Conservation (phyloP, 2,797 vertebrate genomes). For the Leptodactylus fallax region DNA sequence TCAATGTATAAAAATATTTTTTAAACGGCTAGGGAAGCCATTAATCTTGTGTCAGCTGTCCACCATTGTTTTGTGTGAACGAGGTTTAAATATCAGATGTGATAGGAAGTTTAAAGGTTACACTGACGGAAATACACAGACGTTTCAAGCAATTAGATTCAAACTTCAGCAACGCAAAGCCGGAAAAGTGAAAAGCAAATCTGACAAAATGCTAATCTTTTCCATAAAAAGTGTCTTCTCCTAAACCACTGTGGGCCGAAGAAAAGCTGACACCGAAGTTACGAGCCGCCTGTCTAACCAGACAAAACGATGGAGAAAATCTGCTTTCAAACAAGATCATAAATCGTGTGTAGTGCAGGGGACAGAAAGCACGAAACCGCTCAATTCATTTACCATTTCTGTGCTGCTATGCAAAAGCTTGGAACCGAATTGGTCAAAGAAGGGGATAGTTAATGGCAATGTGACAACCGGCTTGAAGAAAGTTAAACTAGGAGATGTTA, state of each 20-base stretch:
- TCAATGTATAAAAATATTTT: constrained; percentile 28
- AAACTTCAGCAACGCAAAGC: constrained; percentile 73
- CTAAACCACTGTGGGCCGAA: constrained; percentile 74
- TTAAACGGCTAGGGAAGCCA: constrained; percentile 42
- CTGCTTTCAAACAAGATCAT: constrained; percentile 78
- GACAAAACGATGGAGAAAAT: constrained; percentile 79
- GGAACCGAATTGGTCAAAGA: constrained; percentile 68
- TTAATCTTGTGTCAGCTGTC: constrained; percentile 64
- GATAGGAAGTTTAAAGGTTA: constrained; percentile 77
- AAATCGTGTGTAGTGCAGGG: constrained; percentile 73
- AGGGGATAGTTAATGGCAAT: constrained; percentile 30
- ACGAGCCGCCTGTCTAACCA: constrained; percentile 77
- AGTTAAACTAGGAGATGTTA: not conserved
- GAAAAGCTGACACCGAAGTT: constrained; percentile 79
- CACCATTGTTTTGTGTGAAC: constrained; percentile 45
- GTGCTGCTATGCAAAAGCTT: constrained; percentile 67
- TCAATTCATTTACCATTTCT: constrained; percentile 68
- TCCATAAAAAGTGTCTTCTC: constrained; percentile 74
- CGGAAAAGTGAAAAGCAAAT: constrained; percentile 75
- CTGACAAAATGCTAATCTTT: constrained; percentile 79
- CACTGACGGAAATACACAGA: constrained; percentile 70
- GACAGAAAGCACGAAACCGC: constrained; percentile 70
- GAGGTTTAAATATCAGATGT: constrained; percentile 69
- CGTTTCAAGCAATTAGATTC: constrained; percentile 71
- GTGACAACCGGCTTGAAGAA: not conserved